Evolutionary conservation across 1,140 invertebrate genomes (phyloP), one percentile per base, ranked within the genome.

Genomic region (Brachionus koreanus): DNA sequence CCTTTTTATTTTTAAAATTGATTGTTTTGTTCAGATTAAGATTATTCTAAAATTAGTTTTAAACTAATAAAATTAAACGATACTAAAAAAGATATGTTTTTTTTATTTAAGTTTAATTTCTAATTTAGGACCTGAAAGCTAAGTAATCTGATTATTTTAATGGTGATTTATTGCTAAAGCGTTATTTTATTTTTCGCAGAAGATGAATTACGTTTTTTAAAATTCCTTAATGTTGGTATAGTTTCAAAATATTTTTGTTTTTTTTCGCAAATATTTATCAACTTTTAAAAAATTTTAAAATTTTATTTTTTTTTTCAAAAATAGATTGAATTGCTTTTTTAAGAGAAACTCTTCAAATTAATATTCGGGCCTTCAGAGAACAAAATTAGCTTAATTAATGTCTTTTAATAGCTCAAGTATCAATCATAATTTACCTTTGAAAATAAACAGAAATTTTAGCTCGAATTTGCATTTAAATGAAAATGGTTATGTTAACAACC

Each of bases 341-440:
- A 23, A 57, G 49, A 19, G 49, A 57, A 57, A 57, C 49, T 57
- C 49, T 57, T 57, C 49, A 57, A 57, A 16, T 23, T 57, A 57
- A 57, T 23, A 9, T 23, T 16, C 9, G 16, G 49, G 49, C 49
- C 16, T 19, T 3, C 5, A 46, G n/a, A 49, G 25, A 63, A 65
- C 29, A 13, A 7, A 65, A 33, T 33, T 65, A 65, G 33, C n/a
- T 65, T 65, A 39, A 69, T 69, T 42, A 69, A 69, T 69, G 65
- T 69, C 65, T 13, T 69, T 39, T 39, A 69, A 69, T 39, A 33
- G 19, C 25, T 63, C 57, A 63, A 67, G 35, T n/a, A 69, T 19
- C 65, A 69, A 69, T 69, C 65, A 69, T 16, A 69, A 69, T 69
- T 69, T 69, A 69, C 65, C 65, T 69, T 43, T 69, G 37, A 69